These are phyloP conservation scores for Typhlomys cinereus DNA, from an alignment of 2,113 vertebrate species.

Conservation along the genomic window DNA sequence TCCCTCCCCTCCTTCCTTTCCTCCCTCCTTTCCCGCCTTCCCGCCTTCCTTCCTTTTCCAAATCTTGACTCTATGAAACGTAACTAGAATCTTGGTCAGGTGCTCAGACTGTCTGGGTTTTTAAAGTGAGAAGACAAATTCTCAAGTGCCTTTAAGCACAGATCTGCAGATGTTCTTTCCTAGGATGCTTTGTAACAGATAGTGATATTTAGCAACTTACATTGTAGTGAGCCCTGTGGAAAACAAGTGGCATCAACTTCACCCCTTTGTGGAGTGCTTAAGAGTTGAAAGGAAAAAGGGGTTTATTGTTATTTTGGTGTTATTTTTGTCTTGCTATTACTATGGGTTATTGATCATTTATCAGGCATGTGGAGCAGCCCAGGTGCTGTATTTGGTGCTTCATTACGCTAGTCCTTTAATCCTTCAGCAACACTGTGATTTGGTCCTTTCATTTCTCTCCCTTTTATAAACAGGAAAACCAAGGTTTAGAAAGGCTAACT, in stretches of 20 bases:
- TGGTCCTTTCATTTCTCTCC: neutral
- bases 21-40: no score
- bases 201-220: neutral
- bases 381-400: neutral
- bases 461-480: constrained; percentile 27
- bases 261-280: neutral
- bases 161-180: neutral
- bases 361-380: neutral
- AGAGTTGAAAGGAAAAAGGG: neutral
- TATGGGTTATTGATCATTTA: neutral
- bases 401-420: neutral
- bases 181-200: neutral
- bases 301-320: no score
- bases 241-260: neutral
- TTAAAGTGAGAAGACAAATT: neutral
- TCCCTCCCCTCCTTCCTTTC: no score
- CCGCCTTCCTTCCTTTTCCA: no score
- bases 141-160: neutral
- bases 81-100: neutral
- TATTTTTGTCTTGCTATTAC: no score
- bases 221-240: neutral
- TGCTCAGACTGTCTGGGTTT: neutral
- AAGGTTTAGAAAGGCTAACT: neutral
- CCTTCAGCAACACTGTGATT: neutral
- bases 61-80: neutral